phyloP scores from a whole-genome alignment of 2,888 invertebrate species.

The Acanthoscelides obtectus region DNA sequence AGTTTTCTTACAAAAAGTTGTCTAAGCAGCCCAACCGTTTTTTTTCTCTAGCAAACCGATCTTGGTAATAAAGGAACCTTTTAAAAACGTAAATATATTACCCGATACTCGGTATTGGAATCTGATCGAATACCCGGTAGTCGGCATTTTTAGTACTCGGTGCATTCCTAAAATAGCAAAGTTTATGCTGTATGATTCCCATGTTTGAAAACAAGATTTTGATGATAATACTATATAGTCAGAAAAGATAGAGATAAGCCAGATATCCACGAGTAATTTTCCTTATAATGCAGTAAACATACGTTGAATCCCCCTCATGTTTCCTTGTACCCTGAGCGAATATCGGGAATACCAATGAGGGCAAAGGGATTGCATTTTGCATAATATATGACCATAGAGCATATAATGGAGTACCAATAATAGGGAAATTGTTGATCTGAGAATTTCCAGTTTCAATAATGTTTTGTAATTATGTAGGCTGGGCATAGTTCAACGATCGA shows the following conservation, averaged over 20 bases:
- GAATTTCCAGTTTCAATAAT: background rate
- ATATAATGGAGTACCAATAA: background rate
- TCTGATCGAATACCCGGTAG: no score
- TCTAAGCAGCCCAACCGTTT: no score
- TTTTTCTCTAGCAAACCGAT: no score
- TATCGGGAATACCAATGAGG: background rate
- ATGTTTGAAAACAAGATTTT: no score
- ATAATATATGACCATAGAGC: background rate
- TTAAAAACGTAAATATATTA: no score
- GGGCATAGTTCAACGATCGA: background rate
- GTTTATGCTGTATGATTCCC: no score
- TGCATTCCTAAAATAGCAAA: no score
- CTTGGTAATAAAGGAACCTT: no score
- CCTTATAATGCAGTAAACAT: background rate
- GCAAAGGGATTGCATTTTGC: background rate
- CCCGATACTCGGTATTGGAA: no score
- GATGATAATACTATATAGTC: no score
- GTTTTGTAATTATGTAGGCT: background rate
- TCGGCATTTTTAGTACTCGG: no score
- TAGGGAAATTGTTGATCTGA: background rate
- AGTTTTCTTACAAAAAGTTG: no score
- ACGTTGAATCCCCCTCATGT: background rate
- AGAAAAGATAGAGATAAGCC: background rate
- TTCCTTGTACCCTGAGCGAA: background rate
- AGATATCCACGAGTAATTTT: background rate